Conservation (phyloP, 2,888 invertebrate species). For the Micoletzkya japonica region DNA sequence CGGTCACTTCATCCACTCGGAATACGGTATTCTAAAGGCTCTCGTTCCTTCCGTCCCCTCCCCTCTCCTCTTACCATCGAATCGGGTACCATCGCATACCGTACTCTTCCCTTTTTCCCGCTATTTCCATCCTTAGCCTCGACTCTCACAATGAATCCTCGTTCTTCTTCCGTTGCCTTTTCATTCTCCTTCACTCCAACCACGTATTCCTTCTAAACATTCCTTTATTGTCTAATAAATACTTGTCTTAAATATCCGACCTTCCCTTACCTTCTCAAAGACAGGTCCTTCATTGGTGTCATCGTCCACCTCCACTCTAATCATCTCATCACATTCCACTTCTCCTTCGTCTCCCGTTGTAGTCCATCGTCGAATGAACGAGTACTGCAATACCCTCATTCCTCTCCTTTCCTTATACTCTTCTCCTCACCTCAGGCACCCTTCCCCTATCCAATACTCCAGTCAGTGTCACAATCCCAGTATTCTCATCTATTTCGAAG, state of each 20-base stretch:
- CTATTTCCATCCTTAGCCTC: constrained; percentile 47
- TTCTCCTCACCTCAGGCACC: constrained; percentile 68
- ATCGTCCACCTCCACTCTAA: constrained; percentile 51
- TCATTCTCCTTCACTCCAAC: constrained; percentile 49
- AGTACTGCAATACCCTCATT: constrained; percentile 69
- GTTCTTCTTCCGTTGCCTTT: constrained; percentile 35
- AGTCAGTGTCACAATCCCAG: constrained; percentile 21
- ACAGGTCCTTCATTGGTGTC: constrained; percentile 66
- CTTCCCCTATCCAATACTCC: constrained; percentile 27
- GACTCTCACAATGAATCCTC: constrained; percentile 42
- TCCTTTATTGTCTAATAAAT: background rate
- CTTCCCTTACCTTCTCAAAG: constrained; percentile 32
- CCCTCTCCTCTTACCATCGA: constrained; percentile 7
- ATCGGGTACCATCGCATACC: constrained; percentile 29
- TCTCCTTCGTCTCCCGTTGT: background rate
- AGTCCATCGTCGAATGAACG: constrained; percentile 72
- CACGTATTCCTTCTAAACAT: constrained; percentile 28
- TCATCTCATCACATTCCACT: constrained; percentile 13
- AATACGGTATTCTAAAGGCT: constrained; percentile 67
- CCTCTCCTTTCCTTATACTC: background rate
- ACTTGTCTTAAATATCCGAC: too few species aligned
- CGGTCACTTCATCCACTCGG: constrained; percentile 81
- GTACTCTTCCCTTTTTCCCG: constrained; percentile 34
- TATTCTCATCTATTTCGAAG: constrained; percentile 35
- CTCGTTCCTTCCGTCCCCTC: background rate